These are phyloP conservation scores for Clarias macrocephalus DNA, from an alignment of 2,113 vertebrate genomes.

Conservation along the genomic window DNA sequence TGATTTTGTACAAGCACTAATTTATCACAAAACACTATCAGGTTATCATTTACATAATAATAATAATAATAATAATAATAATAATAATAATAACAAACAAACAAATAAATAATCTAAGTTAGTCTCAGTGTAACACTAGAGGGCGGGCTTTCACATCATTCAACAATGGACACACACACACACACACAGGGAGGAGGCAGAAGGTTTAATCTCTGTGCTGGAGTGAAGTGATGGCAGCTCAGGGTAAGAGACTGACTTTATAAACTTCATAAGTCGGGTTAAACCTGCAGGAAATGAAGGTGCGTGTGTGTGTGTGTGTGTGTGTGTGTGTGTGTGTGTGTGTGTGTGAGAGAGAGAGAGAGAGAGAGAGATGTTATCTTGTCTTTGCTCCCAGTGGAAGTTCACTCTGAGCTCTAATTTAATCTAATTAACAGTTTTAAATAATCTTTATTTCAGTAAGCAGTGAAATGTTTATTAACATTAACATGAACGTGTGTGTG, in stretches of 20 bases:
- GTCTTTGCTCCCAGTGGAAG: neutral
- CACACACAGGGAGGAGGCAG: constrained; percentile 17
- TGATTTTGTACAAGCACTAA: too few relatives aligned
- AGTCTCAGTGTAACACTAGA: neutral
- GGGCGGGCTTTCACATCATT: neutral
- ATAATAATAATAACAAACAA: too few relatives aligned
- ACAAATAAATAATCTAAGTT: neutral
- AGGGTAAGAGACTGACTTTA: constrained; percentile 9
- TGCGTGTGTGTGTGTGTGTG: neutral
- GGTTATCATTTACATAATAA: too few relatives aligned
- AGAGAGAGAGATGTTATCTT: too few relatives aligned
- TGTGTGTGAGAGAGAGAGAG: neutral
- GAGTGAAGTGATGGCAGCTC: neutral
- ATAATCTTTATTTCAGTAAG: neutral
- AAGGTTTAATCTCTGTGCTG: neutral
- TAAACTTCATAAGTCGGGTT: neutral
- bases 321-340: constrained; percentile 1
- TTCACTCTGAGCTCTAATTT: neutral
- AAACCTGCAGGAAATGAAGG: neutral
- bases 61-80: neutral
- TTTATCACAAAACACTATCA: neutral
- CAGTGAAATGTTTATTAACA: neutral
- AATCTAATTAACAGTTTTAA: neutral
- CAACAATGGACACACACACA: neutral
- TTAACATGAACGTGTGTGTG: neutral